Evolutionary conservation across 2,113 vertebrate species (phyloP).

Genomic region (Hepsetus odoe): DNA sequence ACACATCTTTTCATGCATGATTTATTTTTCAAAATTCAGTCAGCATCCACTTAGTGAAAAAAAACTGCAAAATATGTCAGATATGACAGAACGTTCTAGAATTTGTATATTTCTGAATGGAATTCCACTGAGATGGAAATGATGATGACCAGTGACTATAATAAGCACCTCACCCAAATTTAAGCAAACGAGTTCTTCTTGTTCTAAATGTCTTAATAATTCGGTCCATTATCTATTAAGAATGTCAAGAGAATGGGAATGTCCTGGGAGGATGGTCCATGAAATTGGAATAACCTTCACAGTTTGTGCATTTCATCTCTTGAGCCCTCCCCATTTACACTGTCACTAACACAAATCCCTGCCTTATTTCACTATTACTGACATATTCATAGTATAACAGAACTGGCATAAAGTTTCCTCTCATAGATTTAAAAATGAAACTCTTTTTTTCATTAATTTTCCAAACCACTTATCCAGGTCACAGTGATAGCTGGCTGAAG

Average conservation of each 20-base stretch:
- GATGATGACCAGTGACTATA: not conserved
- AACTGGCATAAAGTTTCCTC: not conserved
- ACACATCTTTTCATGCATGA: not conserved
- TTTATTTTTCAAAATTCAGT: not conserved
- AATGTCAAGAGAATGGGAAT: not conserved
- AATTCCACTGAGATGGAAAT: not conserved
- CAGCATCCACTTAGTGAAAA: not conserved
- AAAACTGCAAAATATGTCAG: too few relatives aligned
- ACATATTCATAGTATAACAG: not conserved
- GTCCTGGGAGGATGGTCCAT: constrained; percentile 27
- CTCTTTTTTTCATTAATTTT: too few relatives aligned
- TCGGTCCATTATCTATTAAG: constrained; percentile 14
- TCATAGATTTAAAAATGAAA: constrained; percentile 33
- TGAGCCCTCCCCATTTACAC: constrained; percentile 38
- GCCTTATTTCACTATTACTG: constrained; percentile 7
- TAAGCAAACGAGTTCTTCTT: not conserved
- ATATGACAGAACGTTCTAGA: too few relatives aligned
- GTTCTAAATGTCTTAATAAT: not conserved
- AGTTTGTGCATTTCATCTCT: constrained; percentile 21
- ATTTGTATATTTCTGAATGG: not conserved
- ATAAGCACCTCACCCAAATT: not conserved
- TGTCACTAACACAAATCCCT: constrained; percentile 24
- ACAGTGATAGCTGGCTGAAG: too few relatives aligned
- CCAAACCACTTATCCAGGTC: too few relatives aligned
- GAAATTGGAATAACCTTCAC: constrained; percentile 35